Percentiles rank a stretch among this genome's conserved stretches.
Evolutionary conservation across 2,113 vertebrate genomes (phyloP).

Genomic region (Limnothrissa miodon): DNA sequence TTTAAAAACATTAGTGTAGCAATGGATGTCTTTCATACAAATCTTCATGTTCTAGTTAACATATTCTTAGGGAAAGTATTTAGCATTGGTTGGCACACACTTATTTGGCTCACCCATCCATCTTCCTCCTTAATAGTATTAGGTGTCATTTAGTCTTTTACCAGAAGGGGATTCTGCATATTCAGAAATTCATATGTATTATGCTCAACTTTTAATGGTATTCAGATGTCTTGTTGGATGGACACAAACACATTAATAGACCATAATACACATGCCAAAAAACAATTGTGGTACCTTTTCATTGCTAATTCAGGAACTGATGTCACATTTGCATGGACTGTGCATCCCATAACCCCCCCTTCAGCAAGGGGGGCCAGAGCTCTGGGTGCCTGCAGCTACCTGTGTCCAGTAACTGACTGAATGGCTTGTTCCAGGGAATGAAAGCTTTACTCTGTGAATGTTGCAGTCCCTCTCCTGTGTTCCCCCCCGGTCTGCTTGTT

Average conservation of each 20-base stretch:
- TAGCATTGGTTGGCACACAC: not conserved
- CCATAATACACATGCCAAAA: constrained; percentile 10
- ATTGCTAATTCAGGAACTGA: constrained; percentile 3
- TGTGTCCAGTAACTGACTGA: constrained; percentile 1
- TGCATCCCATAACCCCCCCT: not conserved
- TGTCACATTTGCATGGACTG: constrained; percentile 15
- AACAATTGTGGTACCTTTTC: constrained; percentile 1
- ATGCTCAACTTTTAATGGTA: not conserved
- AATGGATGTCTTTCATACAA: not conserved
- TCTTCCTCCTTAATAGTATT: not conserved
- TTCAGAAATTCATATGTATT: not conserved
- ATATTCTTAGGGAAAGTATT: constrained; percentile 5
- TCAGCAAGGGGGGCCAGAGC: not conserved
- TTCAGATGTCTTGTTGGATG: not conserved
- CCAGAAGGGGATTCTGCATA: constrained; percentile 10
- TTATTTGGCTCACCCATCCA: constrained; percentile 11
- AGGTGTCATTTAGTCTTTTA: not conserved
- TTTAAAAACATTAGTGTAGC: constrained; percentile 1
- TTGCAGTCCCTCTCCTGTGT: constrained; percentile 1
- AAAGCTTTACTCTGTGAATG: constrained; percentile 15
- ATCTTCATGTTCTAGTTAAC: not conserved
- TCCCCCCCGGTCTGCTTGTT: not conserved
- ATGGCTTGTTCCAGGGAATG: constrained; percentile 5
- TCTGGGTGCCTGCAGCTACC: not conserved
- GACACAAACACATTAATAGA: not conserved